Conservation (phyloP, 2,888 invertebrate species). For the Andrena dorsata region DNA sequence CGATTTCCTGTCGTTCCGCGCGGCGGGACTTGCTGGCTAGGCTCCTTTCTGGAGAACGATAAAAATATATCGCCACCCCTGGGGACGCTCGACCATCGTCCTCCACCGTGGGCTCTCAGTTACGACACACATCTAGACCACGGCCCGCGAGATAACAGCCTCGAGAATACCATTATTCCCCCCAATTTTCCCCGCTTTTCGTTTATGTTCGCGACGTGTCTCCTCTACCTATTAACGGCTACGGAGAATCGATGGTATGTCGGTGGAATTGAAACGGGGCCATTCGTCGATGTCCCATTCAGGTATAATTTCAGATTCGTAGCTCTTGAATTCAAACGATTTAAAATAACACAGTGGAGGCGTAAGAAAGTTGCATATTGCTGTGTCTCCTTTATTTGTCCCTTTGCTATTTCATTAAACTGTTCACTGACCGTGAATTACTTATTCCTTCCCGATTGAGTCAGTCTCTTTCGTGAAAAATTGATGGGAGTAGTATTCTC, state of each 20-base stretch:
- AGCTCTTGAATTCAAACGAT: too few relatives aligned
- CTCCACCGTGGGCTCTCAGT: slow-evolving; percentile 17
- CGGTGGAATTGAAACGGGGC: too few relatives aligned
- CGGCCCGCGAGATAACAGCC: slow-evolving; percentile 23
- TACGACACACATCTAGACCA: slow-evolving; percentile 24
- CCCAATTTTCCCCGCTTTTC: slow-evolving; percentile 13
- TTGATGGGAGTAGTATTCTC: background rate
- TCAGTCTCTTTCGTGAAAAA: too few relatives aligned
- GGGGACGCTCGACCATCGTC: slow-evolving; percentile 45
- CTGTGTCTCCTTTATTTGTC: too few relatives aligned
- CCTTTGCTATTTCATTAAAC: too few relatives aligned
- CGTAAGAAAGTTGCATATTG: too few relatives aligned
- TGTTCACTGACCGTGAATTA: too few relatives aligned
- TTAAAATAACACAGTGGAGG: too few relatives aligned
- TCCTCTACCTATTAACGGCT: background rate
- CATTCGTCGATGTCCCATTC: too few relatives aligned
- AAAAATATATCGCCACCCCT: slow-evolving; percentile 54
- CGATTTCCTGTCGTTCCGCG: slow-evolving; percentile 63
- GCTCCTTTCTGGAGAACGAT: slow-evolving; percentile 52
- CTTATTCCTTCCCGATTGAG: too few relatives aligned
- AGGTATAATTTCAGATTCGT: too few relatives aligned
- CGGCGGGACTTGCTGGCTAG: slow-evolving; percentile 44
- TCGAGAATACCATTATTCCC: slow-evolving; percentile 11
- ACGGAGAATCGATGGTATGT: too few relatives aligned
- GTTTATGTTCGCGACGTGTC: background rate